These are phyloP conservation scores for Nemurella pictetii DNA, from an alignment of 2,888 invertebrate species.

Conservation along the genomic window DNA sequence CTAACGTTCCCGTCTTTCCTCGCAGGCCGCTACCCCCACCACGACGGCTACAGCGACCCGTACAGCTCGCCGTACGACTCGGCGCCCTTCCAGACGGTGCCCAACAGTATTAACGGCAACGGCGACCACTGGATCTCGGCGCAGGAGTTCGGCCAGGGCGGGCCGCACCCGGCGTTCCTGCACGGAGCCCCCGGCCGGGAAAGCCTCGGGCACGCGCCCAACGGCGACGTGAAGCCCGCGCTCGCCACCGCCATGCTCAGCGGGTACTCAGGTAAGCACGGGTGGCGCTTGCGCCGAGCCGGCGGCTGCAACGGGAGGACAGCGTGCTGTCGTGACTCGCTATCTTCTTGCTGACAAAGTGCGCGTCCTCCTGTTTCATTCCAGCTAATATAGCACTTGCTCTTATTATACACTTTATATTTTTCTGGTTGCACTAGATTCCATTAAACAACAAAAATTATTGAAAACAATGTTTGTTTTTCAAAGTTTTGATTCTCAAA, in stretches of 20 bases:
- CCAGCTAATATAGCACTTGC: too few species aligned
- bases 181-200: constrained; percentile 50
- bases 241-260: constrained; percentile 65
- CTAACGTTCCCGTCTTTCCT: neutral
- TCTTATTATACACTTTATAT: too few species aligned
- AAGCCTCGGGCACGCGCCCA: constrained; percentile 55
- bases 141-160: constrained; percentile 41
- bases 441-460: too few species aligned
- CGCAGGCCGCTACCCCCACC: constrained; percentile 48
- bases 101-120: constrained; percentile 52
- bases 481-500: too few species aligned
- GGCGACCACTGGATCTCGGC: constrained; percentile 56
- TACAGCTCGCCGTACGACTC: constrained; percentile 63
- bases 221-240: constrained; percentile 58
- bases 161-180: constrained; percentile 47
- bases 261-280: constrained; percentile 54
- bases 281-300: too few species aligned
- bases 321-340: too few species aligned
- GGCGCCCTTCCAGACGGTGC: constrained; percentile 75
- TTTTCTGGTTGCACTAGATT: too few species aligned
- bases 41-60: constrained; percentile 58
- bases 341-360: too few species aligned
- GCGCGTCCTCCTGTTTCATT: too few species aligned
- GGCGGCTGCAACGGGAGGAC: too few species aligned
- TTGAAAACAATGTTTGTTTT: too few species aligned